These are phyloP conservation scores for Prosapia bicincta DNA, from an alignment of 2,888 invertebrate genomes.

Conservation along the genomic window DNA sequence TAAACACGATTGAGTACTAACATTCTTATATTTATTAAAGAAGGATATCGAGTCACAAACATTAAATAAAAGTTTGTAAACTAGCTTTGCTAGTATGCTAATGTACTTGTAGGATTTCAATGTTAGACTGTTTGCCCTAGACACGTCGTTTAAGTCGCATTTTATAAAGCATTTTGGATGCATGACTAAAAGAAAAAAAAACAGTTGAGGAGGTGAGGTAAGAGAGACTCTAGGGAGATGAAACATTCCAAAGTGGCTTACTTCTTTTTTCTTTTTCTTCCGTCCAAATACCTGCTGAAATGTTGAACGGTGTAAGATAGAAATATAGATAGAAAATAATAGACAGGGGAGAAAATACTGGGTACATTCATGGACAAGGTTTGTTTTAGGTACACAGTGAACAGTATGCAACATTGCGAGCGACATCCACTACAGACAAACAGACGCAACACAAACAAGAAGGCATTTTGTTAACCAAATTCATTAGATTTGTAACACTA, in stretches of 20 bases:
- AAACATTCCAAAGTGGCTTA: slow-evolving; percentile 68
- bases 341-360: slow-evolving; percentile 33
- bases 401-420: slow-evolving; percentile 5
- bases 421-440: slow-evolving; percentile 14
- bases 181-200: background rate
- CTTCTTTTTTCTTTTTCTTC: slow-evolving; percentile 98
- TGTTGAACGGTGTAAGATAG: slow-evolving; percentile 37
- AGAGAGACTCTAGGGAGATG: background rate
- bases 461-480: background rate
- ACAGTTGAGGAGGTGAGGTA: background rate
- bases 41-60: too few relatives aligned
- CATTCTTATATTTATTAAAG: too few relatives aligned
- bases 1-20: too few relatives aligned
- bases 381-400: slow-evolving; percentile 6
- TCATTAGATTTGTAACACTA: too few relatives aligned
- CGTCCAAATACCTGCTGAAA: slow-evolving; percentile 63
- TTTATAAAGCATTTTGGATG: background rate
- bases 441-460: background rate
- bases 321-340: slow-evolving; percentile 33
- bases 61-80: too few relatives aligned
- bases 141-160: background rate
- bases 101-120: too few relatives aligned
- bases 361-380: too few relatives aligned
- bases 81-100: too few relatives aligned
- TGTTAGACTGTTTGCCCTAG: too few relatives aligned